These are phyloP conservation scores for Hemibagrus guttatus DNA, from an alignment of 2,797 vertebrate species.

Conservation along the genomic window DNA sequence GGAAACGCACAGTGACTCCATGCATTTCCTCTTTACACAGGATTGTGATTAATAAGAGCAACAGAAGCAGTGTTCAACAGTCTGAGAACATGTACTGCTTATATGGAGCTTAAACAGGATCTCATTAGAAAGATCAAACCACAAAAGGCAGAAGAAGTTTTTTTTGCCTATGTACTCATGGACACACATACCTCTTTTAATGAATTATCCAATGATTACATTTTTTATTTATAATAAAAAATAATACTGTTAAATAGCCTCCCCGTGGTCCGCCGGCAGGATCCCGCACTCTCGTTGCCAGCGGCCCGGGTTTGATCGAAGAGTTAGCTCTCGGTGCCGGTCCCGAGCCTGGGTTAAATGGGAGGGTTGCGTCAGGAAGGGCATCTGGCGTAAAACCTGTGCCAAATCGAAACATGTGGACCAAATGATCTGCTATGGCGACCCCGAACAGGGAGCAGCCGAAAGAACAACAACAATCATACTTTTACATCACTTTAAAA, in stretches of 20 bases:
- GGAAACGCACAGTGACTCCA: constrained; percentile 25
- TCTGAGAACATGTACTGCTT: constrained; percentile 9
- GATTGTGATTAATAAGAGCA: constrained; percentile 43
- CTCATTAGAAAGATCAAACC: constrained; percentile 12
- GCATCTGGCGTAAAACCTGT: no score
- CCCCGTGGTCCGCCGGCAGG: no score
- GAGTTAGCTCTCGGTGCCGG: no score
- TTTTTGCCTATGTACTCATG: background rate
- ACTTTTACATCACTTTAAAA: background rate
- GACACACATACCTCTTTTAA: background rate
- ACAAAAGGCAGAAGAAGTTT: background rate
- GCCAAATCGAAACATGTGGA: no score
- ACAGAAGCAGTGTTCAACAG: constrained; percentile 38
- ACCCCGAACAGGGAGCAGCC: no score
- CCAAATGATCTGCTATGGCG: no score
- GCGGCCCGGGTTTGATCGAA: no score
- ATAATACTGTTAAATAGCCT: no score
- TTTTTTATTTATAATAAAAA: background rate
- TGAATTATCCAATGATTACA: background rate
- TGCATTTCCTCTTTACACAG: constrained; percentile 37
- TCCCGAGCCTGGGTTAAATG: no score
- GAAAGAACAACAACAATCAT: background rate
- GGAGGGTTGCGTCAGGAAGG: no score
- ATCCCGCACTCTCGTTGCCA: no score
- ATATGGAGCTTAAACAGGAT: constrained; percentile 15